phyloP scores from a whole-genome alignment of 2,888 invertebrate species.

The Panzeria rudis region DNA sequence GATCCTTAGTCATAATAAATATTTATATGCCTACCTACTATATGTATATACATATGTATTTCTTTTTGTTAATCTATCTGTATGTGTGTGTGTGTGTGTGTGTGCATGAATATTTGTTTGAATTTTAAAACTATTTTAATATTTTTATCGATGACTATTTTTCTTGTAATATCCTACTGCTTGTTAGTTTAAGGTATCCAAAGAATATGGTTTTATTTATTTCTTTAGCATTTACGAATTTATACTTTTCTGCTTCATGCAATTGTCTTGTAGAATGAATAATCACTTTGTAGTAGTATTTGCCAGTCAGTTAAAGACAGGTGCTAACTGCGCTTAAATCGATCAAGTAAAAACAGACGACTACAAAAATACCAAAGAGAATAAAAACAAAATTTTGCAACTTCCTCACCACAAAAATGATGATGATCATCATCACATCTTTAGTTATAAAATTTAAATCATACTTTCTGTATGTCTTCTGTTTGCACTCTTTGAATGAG shows the following conservation, averaged over 20 bases:
- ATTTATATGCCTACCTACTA: background rate
- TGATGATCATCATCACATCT: constrained; percentile 60
- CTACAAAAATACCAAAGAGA: constrained; percentile 42
- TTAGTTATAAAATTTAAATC: constrained; percentile 48
- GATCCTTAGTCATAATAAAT: constrained; percentile 62
- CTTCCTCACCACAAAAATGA: constrained; percentile 67
- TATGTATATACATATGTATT: background rate
- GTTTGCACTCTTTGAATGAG: constrained; percentile 20
- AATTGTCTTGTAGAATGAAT: constrained; percentile 59
- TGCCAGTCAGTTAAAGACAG: constrained; percentile 73
- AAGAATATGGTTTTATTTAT: background rate
- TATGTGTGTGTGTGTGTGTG: background rate
- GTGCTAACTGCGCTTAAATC: constrained; percentile 74
- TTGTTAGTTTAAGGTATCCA: constrained; percentile 12
- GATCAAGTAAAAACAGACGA: constrained; percentile 66
- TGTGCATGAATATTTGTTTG: constrained; percentile 31
- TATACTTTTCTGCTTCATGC: background rate
- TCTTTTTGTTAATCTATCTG: background rate
- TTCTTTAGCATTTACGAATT: background rate
- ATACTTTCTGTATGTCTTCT: constrained; percentile 11
- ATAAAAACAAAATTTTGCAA: constrained; percentile 39
- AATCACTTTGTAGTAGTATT: constrained; percentile 70
- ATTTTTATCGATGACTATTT: constrained; percentile 66
- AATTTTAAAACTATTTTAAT: constrained; percentile 61
- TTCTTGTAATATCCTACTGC: constrained; percentile 21